A percentile compares a stretch with the other conserved stretches of the same genome.
Conservation (phyloP, 2,113 vertebrate species). For the Empidonax traillii region DNA sequence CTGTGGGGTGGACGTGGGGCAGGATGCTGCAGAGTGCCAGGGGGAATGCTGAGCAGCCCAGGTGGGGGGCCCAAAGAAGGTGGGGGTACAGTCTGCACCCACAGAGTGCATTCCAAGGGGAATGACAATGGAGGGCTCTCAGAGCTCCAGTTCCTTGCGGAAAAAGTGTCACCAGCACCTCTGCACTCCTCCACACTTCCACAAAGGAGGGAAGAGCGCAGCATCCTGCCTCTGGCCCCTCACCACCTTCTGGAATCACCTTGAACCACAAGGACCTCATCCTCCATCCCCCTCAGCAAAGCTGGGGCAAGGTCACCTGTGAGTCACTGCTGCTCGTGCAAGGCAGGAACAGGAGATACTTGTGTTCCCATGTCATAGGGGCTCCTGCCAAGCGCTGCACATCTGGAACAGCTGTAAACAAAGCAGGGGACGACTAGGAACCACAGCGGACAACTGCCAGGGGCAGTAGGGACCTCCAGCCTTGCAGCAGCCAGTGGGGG, state of each 20-base stretch:
- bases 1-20: fast-evolving
- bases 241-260: background rate
- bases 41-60: background rate
- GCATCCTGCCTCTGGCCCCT: background rate
- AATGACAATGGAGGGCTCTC: fast-evolving
- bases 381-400: constrained; percentile 16
- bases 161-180: background rate
- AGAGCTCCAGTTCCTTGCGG: background rate
- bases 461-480: background rate
- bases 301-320: background rate
- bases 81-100: fast-evolving
- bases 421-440: background rate
- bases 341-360: background rate
- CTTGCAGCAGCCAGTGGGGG: fast-evolving
- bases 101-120: fast-evolving
- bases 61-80: background rate
- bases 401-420: constrained; percentile 55
- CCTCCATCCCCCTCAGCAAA: background rate
- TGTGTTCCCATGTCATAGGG: background rate
- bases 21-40: background rate
- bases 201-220: fast-evolving
- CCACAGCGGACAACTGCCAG: background rate
- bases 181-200: background rate
- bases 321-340: background rate
- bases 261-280: background rate